Base-by-base conservation (phyloP, 2,797 vertebrate species). In the Hydrophis major region DNA sequence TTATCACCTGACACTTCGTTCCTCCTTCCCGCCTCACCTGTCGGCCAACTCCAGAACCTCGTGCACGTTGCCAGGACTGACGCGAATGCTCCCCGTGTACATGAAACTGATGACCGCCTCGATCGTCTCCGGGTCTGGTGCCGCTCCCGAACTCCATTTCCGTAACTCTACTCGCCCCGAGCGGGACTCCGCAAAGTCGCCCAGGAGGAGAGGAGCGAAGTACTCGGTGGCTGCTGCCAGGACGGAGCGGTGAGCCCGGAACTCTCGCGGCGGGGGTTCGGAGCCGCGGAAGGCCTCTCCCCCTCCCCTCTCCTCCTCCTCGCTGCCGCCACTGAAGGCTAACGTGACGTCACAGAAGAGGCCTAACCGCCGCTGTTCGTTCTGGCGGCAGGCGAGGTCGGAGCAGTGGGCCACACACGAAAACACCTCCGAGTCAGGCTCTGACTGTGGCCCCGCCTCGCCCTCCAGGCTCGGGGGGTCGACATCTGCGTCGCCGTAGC, bases 261-360 rank as follows among this genome's bases (percentile, higher is more conserved):
- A 98, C 97, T 99, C 98, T 25, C 98, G 98, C 47, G 96, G 97
- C 27, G 94, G 88, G 42, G 47, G 2, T 2, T 96, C 97, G 97
- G 92, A 97, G 96, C 87, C 95, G 2, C 96, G 97, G 50, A 95
- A 42, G 97, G 97, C 96, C 97, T 97, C 83, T 98, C 98, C 4
- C 98, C 59, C 20, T 5, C 16, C 88, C 12, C 37, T 37, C 22
- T 42, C 55, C 11, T n/a, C 92, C 5, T n/a, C 92, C 47, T 32
- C 37, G 69, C 88, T 42, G 63, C 78, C 88, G 90, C 98, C 98
- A 90, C 98, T 98, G 95, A 99, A 99, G 93, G 98, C 98, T 97
- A 99, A 95, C 4, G 99, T 99, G 96, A 99, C 98, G 97, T 99
- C 99, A 97, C 99, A 99, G 97, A 99, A 99, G 90, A 99, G 98